phyloP scores from a whole-genome alignment of 2,113 vertebrate species.

The Nycticryphes semicollaris region DNA sequence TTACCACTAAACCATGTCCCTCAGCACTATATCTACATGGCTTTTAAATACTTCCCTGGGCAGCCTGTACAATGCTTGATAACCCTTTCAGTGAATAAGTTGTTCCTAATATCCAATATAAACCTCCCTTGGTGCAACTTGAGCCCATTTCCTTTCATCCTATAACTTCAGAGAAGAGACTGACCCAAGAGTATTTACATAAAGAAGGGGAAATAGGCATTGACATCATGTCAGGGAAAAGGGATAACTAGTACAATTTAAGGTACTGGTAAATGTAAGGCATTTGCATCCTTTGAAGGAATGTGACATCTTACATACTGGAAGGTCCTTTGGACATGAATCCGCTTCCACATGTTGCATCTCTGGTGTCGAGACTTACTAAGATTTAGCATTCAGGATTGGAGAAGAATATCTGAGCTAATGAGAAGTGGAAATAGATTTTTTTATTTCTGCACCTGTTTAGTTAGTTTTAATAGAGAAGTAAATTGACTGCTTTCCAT shows the following conservation, averaged over 20 bases:
- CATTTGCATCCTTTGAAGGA: not conserved
- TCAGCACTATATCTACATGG: not conserved
- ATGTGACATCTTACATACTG: not conserved
- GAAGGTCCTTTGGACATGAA: not conserved
- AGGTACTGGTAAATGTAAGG: not conserved
- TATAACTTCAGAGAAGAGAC: not conserved
- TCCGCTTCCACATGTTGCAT: not conserved
- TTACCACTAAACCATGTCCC: not conserved
- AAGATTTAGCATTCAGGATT: not conserved
- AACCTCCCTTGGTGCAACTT: not conserved
- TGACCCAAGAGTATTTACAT: not conserved
- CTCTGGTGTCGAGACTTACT: not conserved
- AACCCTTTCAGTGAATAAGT: not conserved
- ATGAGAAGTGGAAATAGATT: not conserved
- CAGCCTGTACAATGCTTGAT: not conserved
- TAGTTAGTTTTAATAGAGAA: not conserved
- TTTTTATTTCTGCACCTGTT: conserved; percentile 11
- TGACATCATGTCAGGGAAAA: not conserved
- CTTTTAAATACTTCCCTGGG: not conserved
- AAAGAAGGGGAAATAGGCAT: not conserved
- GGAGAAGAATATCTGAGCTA: not conserved
- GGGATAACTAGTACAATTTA: not conserved
- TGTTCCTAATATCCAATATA: not conserved
- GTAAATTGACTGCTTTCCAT: conserved; percentile 16
- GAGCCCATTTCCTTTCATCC: not conserved